Conservation (phyloP, 1,140 invertebrate genomes). For the Cyrtorhinus lividipennis region DNA sequence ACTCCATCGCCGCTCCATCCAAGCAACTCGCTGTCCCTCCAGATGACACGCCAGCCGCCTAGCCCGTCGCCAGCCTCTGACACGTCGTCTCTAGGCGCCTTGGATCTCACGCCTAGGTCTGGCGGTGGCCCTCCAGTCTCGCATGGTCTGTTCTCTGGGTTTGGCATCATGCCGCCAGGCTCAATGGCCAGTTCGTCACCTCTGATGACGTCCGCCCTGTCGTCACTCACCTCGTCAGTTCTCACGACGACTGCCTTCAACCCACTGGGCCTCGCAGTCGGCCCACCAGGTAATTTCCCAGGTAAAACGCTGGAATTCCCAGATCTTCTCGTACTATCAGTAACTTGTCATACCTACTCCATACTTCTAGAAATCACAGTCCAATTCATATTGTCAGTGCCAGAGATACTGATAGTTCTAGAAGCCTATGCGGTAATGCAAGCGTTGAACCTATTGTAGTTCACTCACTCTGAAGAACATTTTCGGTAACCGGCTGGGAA, state of each 20-base stretch:
- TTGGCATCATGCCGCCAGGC: constrained; percentile 36
- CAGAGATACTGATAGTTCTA: not conserved
- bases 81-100: constrained; percentile 37
- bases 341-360: not conserved
- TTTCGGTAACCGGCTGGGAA: no score
- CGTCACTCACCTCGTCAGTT: constrained; percentile 60
- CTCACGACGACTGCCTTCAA: constrained; percentile 57
- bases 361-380: not conserved
- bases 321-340: constrained; percentile 7
- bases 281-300: constrained; percentile 52
- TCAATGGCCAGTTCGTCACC: constrained; percentile 42
- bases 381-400: no score
- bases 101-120: constrained; percentile 40
- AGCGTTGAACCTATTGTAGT: not conserved
- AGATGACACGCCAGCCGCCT: constrained; percentile 28
- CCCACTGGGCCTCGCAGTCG: constrained; percentile 61
- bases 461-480: no score
- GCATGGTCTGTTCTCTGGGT: constrained; percentile 31
- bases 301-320: constrained; percentile 5
- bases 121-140: constrained; percentile 21
- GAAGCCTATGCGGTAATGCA: not conserved
- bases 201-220: constrained; percentile 49
- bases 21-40: constrained; percentile 23
- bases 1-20: constrained; percentile 25
- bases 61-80: constrained; percentile 34